These are phyloP conservation scores for Alcedo quadribrachys DNA, from an alignment of 2,797 vertebrate species.

Conservation along the genomic window DNA sequence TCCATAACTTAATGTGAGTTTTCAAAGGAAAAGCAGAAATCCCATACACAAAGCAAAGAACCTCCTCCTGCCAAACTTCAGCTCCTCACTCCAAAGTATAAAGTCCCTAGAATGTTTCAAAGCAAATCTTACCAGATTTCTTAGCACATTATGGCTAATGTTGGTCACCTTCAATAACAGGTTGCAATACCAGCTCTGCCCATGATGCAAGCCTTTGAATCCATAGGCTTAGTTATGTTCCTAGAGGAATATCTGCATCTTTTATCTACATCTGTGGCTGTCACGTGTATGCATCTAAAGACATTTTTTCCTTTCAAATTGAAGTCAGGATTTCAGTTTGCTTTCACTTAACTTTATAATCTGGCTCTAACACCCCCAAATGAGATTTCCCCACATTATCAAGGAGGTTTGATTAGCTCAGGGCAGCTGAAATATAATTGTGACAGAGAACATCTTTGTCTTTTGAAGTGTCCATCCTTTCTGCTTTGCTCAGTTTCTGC, in stretches of 20 bases:
- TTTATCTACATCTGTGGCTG: neutral
- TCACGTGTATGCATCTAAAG: neutral
- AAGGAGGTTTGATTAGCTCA: neutral
- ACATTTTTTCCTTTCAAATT: neutral
- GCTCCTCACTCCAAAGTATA: neutral
- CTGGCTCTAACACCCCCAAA: neutral
- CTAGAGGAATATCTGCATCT: conserved; percentile 5
- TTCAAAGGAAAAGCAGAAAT: neutral
- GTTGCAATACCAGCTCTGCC: neutral
- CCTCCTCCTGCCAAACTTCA: neutral
- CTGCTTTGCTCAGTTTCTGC: neutral
- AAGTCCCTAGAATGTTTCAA: neutral
- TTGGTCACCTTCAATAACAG: neutral
- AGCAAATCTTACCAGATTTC: neutral
- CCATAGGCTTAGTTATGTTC: neutral
- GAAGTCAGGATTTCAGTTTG: neutral
- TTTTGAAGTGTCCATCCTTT: neutral
- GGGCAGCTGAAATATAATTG: neutral
- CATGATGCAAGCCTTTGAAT: neutral
- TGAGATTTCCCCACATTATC: neutral
- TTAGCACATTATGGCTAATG: neutral
- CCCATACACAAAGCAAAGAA: neutral
- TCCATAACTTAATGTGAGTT: neutral
- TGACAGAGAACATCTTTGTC: neutral
- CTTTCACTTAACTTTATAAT: neutral